Evolutionary conservation across 2,113 vertebrate species (phyloP).

Genomic region (Cinclus cinclus): DNA sequence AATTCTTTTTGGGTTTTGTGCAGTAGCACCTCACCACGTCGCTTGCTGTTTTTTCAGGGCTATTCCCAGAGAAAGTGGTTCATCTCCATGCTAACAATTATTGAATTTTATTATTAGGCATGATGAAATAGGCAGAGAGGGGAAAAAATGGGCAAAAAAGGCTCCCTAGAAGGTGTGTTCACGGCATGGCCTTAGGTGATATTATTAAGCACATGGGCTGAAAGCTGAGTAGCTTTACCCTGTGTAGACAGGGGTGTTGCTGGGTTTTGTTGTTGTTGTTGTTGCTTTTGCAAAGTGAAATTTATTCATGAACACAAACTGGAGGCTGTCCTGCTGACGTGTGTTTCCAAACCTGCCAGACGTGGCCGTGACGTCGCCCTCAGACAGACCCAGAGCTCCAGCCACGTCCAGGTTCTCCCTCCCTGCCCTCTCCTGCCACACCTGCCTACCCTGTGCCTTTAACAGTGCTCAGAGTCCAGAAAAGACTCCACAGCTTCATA

Average conservation of each 20-base stretch:
- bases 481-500: background rate
- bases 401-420: background rate
- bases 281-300: conserved; percentile 7
- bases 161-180: background rate
- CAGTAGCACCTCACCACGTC: background rate
- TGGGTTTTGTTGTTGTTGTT: background rate
- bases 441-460: background rate
- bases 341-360: background rate
- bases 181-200: conserved; percentile 5
- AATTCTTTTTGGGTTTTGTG: conserved; percentile 3
- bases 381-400: background rate
- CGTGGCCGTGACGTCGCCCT: background rate
- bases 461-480: conserved; percentile 24
- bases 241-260: background rate
- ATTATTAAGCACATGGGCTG: background rate
- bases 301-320: conserved; percentile 39
- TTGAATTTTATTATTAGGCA: conserved; percentile 47
- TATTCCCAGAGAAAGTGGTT: background rate
- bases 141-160: background rate
- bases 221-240: conserved; percentile 22
- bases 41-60: background rate
- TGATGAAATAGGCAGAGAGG: conserved; percentile 11
- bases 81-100: background rate
- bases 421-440: background rate
- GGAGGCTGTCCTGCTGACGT: background rate